Conservation (phyloP, 2,888 invertebrate species). For the Tipula lateralis region DNA sequence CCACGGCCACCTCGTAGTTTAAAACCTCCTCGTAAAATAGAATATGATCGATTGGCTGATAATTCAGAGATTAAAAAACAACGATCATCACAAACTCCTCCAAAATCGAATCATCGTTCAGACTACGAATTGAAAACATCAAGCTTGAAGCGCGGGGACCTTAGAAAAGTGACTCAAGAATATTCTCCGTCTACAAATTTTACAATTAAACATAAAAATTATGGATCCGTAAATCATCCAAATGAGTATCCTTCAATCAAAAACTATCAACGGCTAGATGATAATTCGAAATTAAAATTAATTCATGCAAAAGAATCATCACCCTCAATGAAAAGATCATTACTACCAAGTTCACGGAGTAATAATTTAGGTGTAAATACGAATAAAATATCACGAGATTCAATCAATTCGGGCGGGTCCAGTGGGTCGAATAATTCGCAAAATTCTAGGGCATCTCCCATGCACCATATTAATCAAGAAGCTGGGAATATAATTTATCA, state of each 20-base stretch:
- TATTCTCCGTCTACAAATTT: constrained; percentile 34
- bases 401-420: constrained; percentile 36
- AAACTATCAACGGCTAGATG: constrained; percentile 37
- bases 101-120: constrained; percentile 34
- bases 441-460: constrained; percentile 34
- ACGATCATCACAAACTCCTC: constrained; percentile 35
- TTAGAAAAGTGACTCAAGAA: constrained; percentile 31
- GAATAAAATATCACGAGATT: constrained; percentile 36
- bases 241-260: constrained; percentile 36
- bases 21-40: constrained; percentile 37
- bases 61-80: constrained; percentile 35
- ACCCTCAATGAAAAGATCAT: constrained; percentile 34
- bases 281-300: constrained; percentile 32
- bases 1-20: constrained; percentile 37
- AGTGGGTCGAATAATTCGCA: constrained; percentile 35
- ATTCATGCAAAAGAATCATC: background rate
- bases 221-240: constrained; percentile 35
- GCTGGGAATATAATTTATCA: constrained; percentile 31
- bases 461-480: constrained; percentile 35
- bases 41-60: constrained; percentile 37
- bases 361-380: constrained; percentile 7
- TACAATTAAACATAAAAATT: constrained; percentile 35
- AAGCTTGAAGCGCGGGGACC: constrained; percentile 35
- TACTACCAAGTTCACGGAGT: constrained; percentile 35
- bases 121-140: constrained; percentile 36